A percentile compares a stretch with the other conserved stretches of the same genome.
Evolutionary conservation across 2,888 invertebrate genomes (phyloP).

Genomic region (Cephus spinipes): DNA sequence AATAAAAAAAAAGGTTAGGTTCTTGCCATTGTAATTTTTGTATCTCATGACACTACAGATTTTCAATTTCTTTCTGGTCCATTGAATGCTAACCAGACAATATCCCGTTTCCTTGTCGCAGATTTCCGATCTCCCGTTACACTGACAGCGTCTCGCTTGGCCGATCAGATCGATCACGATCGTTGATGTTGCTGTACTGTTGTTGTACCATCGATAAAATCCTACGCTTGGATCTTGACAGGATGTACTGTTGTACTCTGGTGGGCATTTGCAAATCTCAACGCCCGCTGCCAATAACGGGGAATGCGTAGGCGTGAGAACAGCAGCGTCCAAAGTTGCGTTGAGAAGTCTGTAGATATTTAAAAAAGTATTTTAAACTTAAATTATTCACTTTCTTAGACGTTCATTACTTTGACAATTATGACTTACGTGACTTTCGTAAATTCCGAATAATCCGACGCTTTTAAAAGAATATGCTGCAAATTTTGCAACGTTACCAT

Average conservation of each 20-base stretch:
- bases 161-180: slow-evolving; percentile 85
- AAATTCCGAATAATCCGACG: slow-evolving; percentile 75
- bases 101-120: slow-evolving; percentile 89
- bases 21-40: neutral
- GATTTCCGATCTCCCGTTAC: slow-evolving; percentile 80
- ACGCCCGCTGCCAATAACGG: slow-evolving; percentile 82
- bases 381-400: neutral
- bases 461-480: slow-evolving; percentile 82
- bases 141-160: slow-evolving; percentile 82
- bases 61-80: neutral
- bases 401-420: neutral
- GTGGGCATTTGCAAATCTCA: slow-evolving; percentile 88
- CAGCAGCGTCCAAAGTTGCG: slow-evolving; percentile 86
- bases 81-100: slow-evolving; percentile 76
- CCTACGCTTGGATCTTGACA: slow-evolving; percentile 92
- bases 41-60: neutral
- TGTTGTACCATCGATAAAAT: slow-evolving; percentile 81
- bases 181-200: slow-evolving; percentile 73
- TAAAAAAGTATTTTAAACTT: neutral
- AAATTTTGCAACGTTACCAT: slow-evolving; percentile 95
- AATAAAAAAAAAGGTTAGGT: slow-evolving; percentile 21
- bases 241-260: slow-evolving; percentile 84
- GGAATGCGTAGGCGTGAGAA: slow-evolving; percentile 75
- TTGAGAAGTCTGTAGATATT: slow-evolving; percentile 73
- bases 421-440: slow-evolving; percentile 70